phyloP scores from a whole-genome alignment of 2,113 vertebrate genomes.

The Epinephelus lanceolatus region DNA sequence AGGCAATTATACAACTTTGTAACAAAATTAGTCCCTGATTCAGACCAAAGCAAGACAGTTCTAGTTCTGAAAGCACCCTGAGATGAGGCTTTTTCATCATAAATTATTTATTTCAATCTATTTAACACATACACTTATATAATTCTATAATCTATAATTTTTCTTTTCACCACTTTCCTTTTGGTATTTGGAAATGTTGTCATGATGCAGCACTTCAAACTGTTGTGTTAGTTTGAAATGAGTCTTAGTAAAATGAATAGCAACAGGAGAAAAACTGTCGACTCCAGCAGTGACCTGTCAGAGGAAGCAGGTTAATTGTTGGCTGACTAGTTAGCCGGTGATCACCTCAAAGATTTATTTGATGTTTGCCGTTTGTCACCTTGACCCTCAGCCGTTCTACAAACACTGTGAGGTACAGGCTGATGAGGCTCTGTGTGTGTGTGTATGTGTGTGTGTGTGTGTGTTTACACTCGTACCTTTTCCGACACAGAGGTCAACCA shows the following conservation, averaged over 20 bases:
- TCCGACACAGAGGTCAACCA: slow-evolving; percentile 69
- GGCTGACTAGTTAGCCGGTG: slow-evolving; percentile 53
- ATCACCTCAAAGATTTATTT: slow-evolving; percentile 75
- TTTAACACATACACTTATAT: no score
- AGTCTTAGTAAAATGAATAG: neutral
- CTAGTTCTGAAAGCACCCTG: no score
- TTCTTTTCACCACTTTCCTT: no score
- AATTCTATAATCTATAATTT: no score
- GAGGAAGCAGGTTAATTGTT: slow-evolving; percentile 57
- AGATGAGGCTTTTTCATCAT: no score
- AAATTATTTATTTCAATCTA: no score
- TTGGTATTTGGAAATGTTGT: no score
- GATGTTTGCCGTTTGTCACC: slow-evolving; percentile 80
- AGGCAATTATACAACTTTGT: no score
- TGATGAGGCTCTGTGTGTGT: slow-evolving; percentile 12
- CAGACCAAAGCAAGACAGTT: no score
- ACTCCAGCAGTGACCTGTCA: slow-evolving; percentile 16
- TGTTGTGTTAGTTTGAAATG: neutral
- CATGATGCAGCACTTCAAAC: neutral
- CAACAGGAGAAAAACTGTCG: neutral
- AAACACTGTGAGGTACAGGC: slow-evolving; percentile 68
- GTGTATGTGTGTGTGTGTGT: slow-evolving; percentile 21
- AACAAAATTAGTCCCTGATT: no score
- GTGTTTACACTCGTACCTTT: slow-evolving; percentile 52
- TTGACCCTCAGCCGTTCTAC: slow-evolving; percentile 76